Evolutionary conservation across 2,113 vertebrate genomes (phyloP), one percentile per base, ranked within the genome.

Genomic region (Periophthalmus modestus): DNA sequence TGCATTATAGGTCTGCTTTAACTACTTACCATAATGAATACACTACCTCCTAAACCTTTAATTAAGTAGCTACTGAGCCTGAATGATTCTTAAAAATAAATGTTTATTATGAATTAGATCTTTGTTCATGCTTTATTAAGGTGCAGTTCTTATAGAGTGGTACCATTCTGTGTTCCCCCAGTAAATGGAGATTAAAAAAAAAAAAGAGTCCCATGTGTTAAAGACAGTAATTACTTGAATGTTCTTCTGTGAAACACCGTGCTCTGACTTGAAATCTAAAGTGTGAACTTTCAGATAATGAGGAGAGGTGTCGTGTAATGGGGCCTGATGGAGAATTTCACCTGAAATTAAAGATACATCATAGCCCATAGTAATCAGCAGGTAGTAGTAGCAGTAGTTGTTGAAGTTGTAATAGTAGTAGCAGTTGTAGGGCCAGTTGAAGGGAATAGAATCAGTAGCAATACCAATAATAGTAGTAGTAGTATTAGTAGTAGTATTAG

Each of bases 331-430:
- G 80, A 80, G 73, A 76, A 76, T 85, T 88, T 86, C 77, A 85
- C 74, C 68, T 86, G 88, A 85, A 75, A 81, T 77, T 81, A 80
- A 78, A 86, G 79, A 33, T 66, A 63, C 78, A 68, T 87, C 84
- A 68, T 79, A 71, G 75, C 72, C 10, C 39, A 18, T 79, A 87
- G 87, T 89, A 83, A 90, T 89, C 88, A 90, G 86, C 2, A 1
- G 75, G 68, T 10, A 48, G 66, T 50, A 23, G 19, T 4, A 14
- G 50, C 1, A 6, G 50, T 9, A 7, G 16, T 14, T 50, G 48
- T 83, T 47, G 16, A 52, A 52, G 50, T 19, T 6, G 16, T n/a
- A 7, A 7, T n/a, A 18, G 15, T 52, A 54, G 52, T n/a, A 54
- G 18, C 7, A 54, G 18, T 54, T n/a, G 0, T n/a, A 54, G 5